Conservation (phyloP, 2,797 vertebrate species). For the Schizopygopsis pylzovi region DNA sequence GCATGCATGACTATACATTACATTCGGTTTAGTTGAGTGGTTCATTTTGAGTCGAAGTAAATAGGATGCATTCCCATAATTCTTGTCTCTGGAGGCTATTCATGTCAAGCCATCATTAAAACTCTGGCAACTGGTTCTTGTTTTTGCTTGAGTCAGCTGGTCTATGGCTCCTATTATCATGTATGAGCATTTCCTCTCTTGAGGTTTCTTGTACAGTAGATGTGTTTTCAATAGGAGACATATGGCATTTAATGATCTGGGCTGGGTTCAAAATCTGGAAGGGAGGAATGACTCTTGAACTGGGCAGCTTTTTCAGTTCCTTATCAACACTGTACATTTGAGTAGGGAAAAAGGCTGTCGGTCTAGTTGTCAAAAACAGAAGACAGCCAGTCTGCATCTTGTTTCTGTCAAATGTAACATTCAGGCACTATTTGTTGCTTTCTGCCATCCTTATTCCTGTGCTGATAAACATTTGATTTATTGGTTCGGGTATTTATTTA, state of each 20-base stretch:
- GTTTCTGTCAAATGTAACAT: background rate
- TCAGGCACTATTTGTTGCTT: background rate
- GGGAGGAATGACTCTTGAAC: slow-evolving; percentile 22
- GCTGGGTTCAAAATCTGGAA: slow-evolving; percentile 13
- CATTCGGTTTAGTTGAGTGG: background rate
- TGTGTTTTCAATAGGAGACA: slow-evolving; percentile 45
- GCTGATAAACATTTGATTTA: background rate
- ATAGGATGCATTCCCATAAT: background rate
- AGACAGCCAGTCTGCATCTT: background rate
- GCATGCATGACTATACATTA: background rate
- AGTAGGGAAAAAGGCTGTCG: slow-evolving; percentile 11
- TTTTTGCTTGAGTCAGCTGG: slow-evolving; percentile 53
- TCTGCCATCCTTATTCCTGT: background rate
- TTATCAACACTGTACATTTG: background rate
- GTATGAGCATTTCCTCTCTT: slow-evolving; percentile 20
- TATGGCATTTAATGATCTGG: slow-evolving; percentile 24
- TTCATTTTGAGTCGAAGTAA: slow-evolving; percentile 4
- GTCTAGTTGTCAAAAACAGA: slow-evolving; percentile 13
- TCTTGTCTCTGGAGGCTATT: slow-evolving; percentile 48
- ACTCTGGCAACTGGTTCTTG: slow-evolving; percentile 57
- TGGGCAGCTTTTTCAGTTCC: background rate
- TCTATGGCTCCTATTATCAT: slow-evolving; percentile 59
- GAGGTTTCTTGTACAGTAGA: slow-evolving; percentile 36
- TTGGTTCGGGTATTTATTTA: background rate
- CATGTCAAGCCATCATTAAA: slow-evolving; percentile 60